These are phyloP conservation scores for Neomorphus geoffroyi DNA, from an alignment of 2,797 vertebrate species.

Conservation along the genomic window DNA sequence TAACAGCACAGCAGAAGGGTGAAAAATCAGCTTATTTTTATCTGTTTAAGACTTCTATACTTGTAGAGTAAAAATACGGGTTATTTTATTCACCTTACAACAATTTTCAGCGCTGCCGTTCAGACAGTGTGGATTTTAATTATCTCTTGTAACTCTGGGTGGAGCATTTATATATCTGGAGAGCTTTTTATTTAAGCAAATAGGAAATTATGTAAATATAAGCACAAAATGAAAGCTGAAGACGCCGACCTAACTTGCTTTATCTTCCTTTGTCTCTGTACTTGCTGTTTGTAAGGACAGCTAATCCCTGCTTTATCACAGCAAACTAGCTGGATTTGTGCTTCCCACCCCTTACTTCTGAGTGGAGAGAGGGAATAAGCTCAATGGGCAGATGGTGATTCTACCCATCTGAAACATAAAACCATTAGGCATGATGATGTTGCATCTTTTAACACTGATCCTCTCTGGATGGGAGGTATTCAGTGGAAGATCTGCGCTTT, in stretches of 20 bases:
- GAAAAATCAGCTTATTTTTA: not conserved
- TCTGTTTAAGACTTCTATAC: not conserved
- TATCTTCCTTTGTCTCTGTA: not conserved
- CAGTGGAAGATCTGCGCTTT: not conserved
- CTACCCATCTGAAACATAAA: not conserved
- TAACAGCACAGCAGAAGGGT: not conserved
- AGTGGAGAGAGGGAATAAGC: not conserved
- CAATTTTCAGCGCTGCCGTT: not conserved
- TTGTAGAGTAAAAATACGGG: not conserved
- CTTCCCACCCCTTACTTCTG: not conserved
- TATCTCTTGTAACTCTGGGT: not conserved
- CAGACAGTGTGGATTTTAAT: not conserved
- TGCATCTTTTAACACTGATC: not conserved
- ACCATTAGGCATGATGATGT: not conserved
- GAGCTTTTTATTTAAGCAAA: not conserved
- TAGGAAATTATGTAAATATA: not conserved
- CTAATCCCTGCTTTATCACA: conserved; percentile 14
- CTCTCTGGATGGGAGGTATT: not conserved
- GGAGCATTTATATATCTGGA: not conserved
- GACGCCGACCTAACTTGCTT: not conserved
- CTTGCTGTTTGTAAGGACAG: not conserved
- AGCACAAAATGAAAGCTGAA: not conserved
- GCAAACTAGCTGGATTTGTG: not conserved
- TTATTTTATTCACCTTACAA: not conserved
- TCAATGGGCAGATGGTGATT: not conserved